phyloP scores from a whole-genome alignment of 2,888 invertebrate species.

The Caradrina clavipalpis region DNA sequence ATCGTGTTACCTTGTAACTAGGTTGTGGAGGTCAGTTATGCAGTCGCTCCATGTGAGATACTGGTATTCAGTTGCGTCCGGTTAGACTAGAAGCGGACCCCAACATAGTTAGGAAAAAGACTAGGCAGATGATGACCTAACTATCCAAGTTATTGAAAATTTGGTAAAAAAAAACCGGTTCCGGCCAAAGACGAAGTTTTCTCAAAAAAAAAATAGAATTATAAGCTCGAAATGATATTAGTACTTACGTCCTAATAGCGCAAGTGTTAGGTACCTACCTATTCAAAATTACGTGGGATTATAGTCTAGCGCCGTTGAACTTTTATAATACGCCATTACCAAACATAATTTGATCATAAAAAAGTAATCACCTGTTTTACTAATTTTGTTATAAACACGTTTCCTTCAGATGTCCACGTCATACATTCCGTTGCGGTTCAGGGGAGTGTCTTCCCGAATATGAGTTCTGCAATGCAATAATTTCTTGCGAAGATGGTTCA shows the following conservation, averaged over 20 bases:
- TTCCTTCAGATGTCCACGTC: slow-evolving; percentile 93
- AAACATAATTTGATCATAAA: slow-evolving; percentile 23
- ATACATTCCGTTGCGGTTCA: slow-evolving; percentile 96
- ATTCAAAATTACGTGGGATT: slow-evolving; percentile 51
- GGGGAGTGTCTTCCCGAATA: slow-evolving; percentile 97
- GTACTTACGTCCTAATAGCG: not conserved
- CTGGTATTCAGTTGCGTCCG: no score
- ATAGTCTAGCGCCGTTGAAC: slow-evolving; percentile 43
- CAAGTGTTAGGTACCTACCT: slow-evolving; percentile 7
- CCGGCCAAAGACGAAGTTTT: not conserved
- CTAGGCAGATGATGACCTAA: no score
- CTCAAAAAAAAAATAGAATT: not conserved
- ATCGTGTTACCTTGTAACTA: no score
- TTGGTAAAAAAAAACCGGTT: not conserved
- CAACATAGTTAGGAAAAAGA: no score
- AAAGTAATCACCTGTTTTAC: slow-evolving; percentile 17
- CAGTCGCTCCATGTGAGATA: no score
- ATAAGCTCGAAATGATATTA: not conserved
- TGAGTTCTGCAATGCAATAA: slow-evolving; percentile 97
- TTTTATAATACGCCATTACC: slow-evolving; percentile 49
- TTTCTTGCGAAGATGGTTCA: slow-evolving; percentile 96
- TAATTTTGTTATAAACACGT: slow-evolving; percentile 17
- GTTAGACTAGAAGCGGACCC: no score
- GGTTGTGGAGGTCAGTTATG: no score
- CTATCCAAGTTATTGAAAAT: not conserved